Evolutionary conservation across 1,140 invertebrate species (phyloP).

Genomic region (Ylistrum balloti): DNA sequence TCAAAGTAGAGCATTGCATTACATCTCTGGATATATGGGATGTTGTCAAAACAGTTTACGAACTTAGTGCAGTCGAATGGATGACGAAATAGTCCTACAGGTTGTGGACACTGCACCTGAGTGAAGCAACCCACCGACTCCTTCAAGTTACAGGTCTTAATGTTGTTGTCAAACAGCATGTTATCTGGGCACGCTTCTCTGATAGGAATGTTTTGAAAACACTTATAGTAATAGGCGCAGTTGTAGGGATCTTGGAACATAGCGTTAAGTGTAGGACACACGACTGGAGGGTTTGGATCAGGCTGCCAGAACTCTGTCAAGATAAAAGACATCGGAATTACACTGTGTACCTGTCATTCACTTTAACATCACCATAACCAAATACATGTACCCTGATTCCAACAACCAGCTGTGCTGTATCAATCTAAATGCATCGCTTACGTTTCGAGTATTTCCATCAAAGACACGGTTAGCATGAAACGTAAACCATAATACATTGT

Average conservation of each 20-base stretch:
- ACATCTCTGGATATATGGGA: slow-evolving; percentile 66
- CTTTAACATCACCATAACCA: too few relatives aligned
- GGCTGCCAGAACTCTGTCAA: slow-evolving; percentile 58
- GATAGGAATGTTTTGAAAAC: slow-evolving; percentile 53
- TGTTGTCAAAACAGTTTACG: slow-evolving; percentile 67
- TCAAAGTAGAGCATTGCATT: slow-evolving; percentile 60
- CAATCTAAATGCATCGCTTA: too few relatives aligned
- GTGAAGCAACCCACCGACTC: slow-evolving; percentile 66
- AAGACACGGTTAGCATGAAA: too few relatives aligned
- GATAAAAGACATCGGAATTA: too few relatives aligned
- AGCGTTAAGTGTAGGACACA: slow-evolving; percentile 47
- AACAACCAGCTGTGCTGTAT: too few relatives aligned
- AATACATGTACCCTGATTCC: too few relatives aligned
- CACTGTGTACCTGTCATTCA: too few relatives aligned
- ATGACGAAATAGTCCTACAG: slow-evolving; percentile 64
- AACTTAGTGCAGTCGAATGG: slow-evolving; percentile 65
- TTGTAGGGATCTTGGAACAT: slow-evolving; percentile 66
- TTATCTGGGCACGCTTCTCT: slow-evolving; percentile 61
- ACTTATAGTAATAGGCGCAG: slow-evolving; percentile 69
- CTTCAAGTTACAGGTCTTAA: slow-evolving; percentile 66
- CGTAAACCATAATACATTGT: too few relatives aligned
- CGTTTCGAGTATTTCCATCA: too few relatives aligned
- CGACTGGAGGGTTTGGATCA: slow-evolving; percentile 58
- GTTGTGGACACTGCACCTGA: slow-evolving; percentile 61
- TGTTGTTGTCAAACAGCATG: slow-evolving; percentile 66